Evolutionary conservation across 2,113 vertebrate species (phyloP).

Genomic region (Talpa occidentalis): DNA sequence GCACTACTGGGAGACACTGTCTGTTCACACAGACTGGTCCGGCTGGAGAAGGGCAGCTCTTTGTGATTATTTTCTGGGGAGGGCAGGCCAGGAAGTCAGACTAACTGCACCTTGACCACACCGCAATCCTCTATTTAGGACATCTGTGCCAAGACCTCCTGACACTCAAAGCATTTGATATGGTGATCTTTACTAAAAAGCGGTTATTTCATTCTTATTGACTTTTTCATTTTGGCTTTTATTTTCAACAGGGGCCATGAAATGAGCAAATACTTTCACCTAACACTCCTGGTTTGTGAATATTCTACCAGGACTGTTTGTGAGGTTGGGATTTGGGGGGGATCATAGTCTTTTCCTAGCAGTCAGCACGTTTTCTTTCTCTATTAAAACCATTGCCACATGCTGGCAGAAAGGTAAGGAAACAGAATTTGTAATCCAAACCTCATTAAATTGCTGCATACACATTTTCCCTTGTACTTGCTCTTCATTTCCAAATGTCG

Average conservation of each 20-base stretch:
- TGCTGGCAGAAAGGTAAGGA: constrained; percentile 60
- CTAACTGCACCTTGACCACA: constrained; percentile 48
- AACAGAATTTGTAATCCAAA: constrained; percentile 61
- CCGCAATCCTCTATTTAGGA: constrained; percentile 18
- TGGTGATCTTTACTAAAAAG: constrained; percentile 49
- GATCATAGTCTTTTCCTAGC: constrained; percentile 34
- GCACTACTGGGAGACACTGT: constrained; percentile 71
- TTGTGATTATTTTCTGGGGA: constrained; percentile 69
- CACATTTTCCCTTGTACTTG: constrained; percentile 58
- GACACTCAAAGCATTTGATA: neutral
- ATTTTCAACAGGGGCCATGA: neutral
- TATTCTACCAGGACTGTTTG: neutral
- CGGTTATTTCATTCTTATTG: neutral
- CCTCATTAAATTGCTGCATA: constrained; percentile 53
- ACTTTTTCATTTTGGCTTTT: constrained; percentile 39
- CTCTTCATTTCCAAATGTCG: neutral
- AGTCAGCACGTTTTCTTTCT: neutral
- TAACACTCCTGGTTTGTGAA: neutral
- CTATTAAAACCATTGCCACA: constrained; percentile 46
- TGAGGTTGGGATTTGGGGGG: neutral
- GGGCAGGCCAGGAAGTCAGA: constrained; percentile 47
- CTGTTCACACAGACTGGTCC: constrained; percentile 70
- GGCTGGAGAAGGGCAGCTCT: constrained; percentile 55
- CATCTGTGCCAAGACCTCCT: constrained; percentile 26
- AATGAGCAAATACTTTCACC: neutral